Evolutionary conservation across 2,113 vertebrate genomes (phyloP).

Genomic region (Macrotus californicus): DNA sequence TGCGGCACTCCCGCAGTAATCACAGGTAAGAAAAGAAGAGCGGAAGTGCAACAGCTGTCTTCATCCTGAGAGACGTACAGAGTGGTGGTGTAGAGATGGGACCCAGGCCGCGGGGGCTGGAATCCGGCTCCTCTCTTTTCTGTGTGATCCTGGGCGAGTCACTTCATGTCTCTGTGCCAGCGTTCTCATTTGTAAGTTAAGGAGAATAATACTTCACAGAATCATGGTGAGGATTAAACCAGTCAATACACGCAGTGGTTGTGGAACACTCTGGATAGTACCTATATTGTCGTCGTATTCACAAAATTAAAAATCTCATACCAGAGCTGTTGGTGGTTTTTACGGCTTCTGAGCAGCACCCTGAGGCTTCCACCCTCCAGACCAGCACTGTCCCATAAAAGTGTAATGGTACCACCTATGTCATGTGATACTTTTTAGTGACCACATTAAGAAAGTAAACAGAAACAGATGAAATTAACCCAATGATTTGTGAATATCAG

Average conservation of each 20-base stretch:
- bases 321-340: background rate
- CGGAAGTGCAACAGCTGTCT: background rate
- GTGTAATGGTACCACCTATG: background rate
- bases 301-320: background rate
- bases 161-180: background rate
- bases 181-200: slow-evolving; percentile 17
- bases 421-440: background rate
- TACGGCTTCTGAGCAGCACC: background rate
- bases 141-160: background rate
- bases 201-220: background rate
- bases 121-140: background rate
- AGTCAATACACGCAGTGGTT: background rate
- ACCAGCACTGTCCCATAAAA: background rate
- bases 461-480: background rate
- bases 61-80: background rate
- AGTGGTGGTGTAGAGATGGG: background rate
- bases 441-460: background rate
- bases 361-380: background rate
- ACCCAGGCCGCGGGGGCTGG: background rate
- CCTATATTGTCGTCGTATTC: background rate
- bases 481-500: background rate
- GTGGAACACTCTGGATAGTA: background rate
- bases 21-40: background rate
- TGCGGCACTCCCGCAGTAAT: background rate
- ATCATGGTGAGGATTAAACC: background rate